A percentile compares a stretch with the other conserved stretches of the same genome.
phyloP scores from a whole-genome alignment of 1,140 invertebrate species.

The Heliconius himera region DNA sequence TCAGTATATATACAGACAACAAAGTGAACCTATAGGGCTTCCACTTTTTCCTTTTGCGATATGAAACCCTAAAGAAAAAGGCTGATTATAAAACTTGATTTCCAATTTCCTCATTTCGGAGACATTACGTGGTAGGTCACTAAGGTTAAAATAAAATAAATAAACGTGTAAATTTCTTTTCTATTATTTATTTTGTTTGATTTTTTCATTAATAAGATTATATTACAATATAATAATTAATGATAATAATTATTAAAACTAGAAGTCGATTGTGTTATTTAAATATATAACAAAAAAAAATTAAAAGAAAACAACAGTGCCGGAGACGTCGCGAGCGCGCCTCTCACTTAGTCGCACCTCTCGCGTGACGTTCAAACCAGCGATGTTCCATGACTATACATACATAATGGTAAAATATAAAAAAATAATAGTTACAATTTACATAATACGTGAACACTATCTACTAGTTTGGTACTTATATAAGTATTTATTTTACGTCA shows the following conservation, averaged over 20 bases:
- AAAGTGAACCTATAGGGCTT: too few relatives aligned
- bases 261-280: slow-evolving; percentile 79
- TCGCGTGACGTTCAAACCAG: slow-evolving; percentile 70
- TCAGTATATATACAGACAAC: too few relatives aligned
- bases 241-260: slow-evolving; percentile 81
- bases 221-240: slow-evolving; percentile 82
- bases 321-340: slow-evolving; percentile 45
- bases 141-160: slow-evolving; percentile 41
- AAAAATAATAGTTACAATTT: slow-evolving; percentile 78
- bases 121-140: too few relatives aligned
- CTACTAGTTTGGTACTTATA: slow-evolving; percentile 80
- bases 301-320: slow-evolving; percentile 72
- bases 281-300: slow-evolving; percentile 80
- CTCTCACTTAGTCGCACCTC: slow-evolving; percentile 63
- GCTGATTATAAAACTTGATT: too few relatives aligned
- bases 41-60: too few relatives aligned
- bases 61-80: too few relatives aligned
- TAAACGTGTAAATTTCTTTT: slow-evolving; percentile 63
- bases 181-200: slow-evolving; percentile 80
- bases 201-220: slow-evolving; percentile 81
- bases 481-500: slow-evolving; percentile 67
- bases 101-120: too few relatives aligned
- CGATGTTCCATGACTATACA: slow-evolving; percentile 72
- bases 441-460: slow-evolving; percentile 80
- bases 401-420: slow-evolving; percentile 76